Percentiles rank a stretch among this genome's conserved stretches.
These are phyloP conservation scores for Leistus spinibarbis DNA, from an alignment of 2,888 invertebrate genomes.

Conservation along the genomic window DNA sequence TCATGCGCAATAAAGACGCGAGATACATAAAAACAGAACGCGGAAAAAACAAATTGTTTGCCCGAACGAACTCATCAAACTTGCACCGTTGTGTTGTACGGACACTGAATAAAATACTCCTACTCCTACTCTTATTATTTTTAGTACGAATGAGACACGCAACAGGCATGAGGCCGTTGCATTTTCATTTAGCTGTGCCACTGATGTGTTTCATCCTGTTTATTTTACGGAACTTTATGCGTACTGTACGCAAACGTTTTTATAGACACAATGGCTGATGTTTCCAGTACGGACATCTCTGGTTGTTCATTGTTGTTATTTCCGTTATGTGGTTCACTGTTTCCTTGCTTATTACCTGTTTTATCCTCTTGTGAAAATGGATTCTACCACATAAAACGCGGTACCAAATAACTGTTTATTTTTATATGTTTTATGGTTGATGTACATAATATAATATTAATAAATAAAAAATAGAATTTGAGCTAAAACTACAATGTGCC, in stretches of 20 bases:
- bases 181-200: conserved; percentile 8
- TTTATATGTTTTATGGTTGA: neutral
- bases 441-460: neutral
- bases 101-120: neutral
- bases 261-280: conserved; percentile 24
- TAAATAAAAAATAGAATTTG: no score
- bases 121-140: conserved; percentile 14
- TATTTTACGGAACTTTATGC: conserved; percentile 13
- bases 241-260: conserved; percentile 28
- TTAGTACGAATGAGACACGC: neutral
- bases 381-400: neutral
- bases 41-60: conserved; percentile 27
- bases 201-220: conserved; percentile 7
- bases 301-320: conserved; percentile 11
- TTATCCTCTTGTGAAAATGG: neutral
- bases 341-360: conserved; percentile 6
- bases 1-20: conserved; percentile 17
- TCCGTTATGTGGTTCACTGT: neutral
- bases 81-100: conserved; percentile 8
- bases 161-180: conserved; percentile 1
- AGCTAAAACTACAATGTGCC: no score
- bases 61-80: conserved; percentile 20
- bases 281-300: neutral
- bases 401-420: neutral
- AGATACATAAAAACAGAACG: conserved; percentile 12